Evolutionary conservation across 2,113 vertebrate genomes (phyloP), one percentile per base, ranked within the genome.

Genomic region (Arizona elegans): DNA sequence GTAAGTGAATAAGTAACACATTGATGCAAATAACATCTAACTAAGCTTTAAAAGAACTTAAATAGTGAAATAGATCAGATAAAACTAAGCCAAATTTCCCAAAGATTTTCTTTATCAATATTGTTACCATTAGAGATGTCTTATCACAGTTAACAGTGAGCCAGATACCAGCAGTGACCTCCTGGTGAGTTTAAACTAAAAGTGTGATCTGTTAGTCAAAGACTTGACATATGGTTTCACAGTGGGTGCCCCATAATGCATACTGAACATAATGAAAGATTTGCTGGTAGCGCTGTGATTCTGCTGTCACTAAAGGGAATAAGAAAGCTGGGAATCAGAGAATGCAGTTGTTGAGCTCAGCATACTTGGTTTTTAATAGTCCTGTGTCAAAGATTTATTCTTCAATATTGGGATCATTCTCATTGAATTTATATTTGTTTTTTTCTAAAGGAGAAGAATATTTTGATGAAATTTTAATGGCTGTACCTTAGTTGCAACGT

Each of bases 131-230:
- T 43, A 56, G 26, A 54, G 55, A 0, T 94, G 86, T 55, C 65
- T 58, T 33, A 15, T 53, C 88, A 86, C 43, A 47, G 0, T 0
- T 1, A 58, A 0, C 0, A 3, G n/a, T 24, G 13, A 87, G 9
- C 8, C 15, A 52, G 13, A 53, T 90, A 3, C 59, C 1, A 6
- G 13, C 59, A 92, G 23, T 3, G 53, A 70, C 47, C 19, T 91
- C 53, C 88, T 91, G 88, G 88, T 70, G 62, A 38, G 88, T 24
- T 75, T 15, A 24, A n/a, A 50, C 26, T 70, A 38, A 94, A 95
- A 96, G 90, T 90, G 75, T 90, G 55, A 53, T 87, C n/a, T 8
- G 38, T 29, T 86, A 90, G 53, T 93, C 92, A 93, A 90, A 93
- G 47, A 58, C 52, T 85, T 93, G 65, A 89, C 65, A 89, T 59